Evolutionary conservation across 2,113 vertebrate genomes (phyloP).

Genomic region (Pogonocichla stellata): DNA sequence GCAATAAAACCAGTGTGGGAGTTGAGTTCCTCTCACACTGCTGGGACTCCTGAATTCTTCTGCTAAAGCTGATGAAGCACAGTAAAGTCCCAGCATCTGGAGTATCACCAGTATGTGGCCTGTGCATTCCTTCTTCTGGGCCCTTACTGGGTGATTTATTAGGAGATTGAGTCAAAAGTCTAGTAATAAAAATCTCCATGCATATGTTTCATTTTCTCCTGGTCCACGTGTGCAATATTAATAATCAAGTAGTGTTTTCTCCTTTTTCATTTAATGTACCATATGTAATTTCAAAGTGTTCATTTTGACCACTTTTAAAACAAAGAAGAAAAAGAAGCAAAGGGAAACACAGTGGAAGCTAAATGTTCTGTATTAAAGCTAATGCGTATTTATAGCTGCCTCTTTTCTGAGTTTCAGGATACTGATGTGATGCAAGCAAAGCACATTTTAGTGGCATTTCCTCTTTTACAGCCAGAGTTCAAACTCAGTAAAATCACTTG

Average conservation of each 20-base stretch:
- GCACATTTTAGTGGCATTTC: background rate
- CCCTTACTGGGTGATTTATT: background rate
- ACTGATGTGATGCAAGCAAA: background rate
- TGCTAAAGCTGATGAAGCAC: background rate
- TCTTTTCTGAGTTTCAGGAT: conserved; percentile 23
- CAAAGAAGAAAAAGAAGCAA: conserved; percentile 23
- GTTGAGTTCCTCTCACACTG: background rate
- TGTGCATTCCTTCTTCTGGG: background rate
- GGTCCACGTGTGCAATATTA: background rate
- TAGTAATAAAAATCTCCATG: background rate
- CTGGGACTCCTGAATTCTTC: background rate
- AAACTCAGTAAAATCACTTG: background rate
- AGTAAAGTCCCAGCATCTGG: background rate
- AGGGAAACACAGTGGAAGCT: background rate
- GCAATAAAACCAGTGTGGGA: background rate
- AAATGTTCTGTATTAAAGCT: conserved; percentile 24
- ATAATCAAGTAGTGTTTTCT: background rate
- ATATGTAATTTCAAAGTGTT: background rate
- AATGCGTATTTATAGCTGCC: conserved; percentile 41
- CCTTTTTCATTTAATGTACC: background rate
- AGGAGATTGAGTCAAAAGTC: background rate
- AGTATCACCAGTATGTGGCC: background rate
- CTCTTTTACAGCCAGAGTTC: background rate
- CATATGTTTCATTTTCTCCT: background rate
- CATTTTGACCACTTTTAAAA: conserved; percentile 23